A percentile compares a stretch with the other conserved stretches of the same genome.
Evolutionary conservation across 2,888 invertebrate genomes (phyloP).

Genomic region (Mayetiola destructor): DNA sequence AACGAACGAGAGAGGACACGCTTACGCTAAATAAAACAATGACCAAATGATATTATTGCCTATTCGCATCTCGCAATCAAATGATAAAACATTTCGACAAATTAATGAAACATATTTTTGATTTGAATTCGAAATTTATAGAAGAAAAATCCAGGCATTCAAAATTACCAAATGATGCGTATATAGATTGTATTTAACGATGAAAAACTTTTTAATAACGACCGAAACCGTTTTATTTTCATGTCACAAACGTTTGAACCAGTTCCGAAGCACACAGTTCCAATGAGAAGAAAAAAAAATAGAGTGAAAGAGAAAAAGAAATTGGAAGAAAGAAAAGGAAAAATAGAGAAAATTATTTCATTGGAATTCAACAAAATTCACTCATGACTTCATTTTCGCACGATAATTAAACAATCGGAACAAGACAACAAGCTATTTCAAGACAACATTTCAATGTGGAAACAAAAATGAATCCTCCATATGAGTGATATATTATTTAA

Average conservation of each 20-base stretch:
- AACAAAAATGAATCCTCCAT: too few species aligned
- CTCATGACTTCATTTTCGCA: too few species aligned
- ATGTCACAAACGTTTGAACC: background rate
- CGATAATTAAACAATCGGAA: too few species aligned
- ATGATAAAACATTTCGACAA: background rate
- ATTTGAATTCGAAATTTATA: background rate
- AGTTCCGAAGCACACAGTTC: too few species aligned
- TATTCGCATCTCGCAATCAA: background rate
- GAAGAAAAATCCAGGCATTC: background rate
- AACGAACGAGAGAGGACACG: background rate
- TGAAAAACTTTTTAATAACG: slow-evolving; percentile 13
- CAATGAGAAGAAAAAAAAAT: too few species aligned
- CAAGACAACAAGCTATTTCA: too few species aligned
- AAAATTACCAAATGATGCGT: background rate
- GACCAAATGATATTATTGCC: background rate
- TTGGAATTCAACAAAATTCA: too few species aligned
- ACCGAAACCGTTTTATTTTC: slow-evolving; percentile 12
- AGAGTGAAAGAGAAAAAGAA: too few species aligned
- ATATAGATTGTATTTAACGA: background rate
- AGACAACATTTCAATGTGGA: too few species aligned
- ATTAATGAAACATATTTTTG: background rate
- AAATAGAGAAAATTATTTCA: too few species aligned
- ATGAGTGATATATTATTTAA: too few species aligned
- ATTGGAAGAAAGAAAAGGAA: too few species aligned
- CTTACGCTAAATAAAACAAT: background rate